Conservation (phyloP, 1,140 invertebrate species). For the Lucilia sericata region DNA sequence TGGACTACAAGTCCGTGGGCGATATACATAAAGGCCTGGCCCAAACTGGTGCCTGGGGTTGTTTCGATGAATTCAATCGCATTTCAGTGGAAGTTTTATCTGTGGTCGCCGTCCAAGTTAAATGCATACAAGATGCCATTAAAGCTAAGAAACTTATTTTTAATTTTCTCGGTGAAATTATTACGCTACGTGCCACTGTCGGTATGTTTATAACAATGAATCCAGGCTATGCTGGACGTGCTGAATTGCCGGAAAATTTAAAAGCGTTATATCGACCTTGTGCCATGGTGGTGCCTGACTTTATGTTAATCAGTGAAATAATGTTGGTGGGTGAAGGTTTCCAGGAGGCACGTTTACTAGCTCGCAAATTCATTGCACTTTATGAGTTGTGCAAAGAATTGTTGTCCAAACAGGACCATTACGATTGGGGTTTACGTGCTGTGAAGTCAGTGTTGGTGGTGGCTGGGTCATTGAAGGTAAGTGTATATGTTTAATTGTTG, state of each 20-base stretch:
- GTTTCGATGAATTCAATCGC: slow-evolving; percentile 95
- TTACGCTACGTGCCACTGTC: slow-evolving; percentile 81
- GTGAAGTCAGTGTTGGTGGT: slow-evolving; percentile 94
- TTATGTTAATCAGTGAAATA: slow-evolving; percentile 93
- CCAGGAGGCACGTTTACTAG: slow-evolving; percentile 85
- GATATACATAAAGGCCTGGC: slow-evolving; percentile 91
- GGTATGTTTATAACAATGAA: slow-evolving; percentile 97
- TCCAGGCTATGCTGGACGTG: slow-evolving; percentile 86
- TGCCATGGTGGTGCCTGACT: slow-evolving; percentile 95
- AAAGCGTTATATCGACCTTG: slow-evolving; percentile 76
- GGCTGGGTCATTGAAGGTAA: slow-evolving; percentile 82
- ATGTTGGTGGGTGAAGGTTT: slow-evolving; percentile 95
- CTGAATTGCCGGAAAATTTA: slow-evolving; percentile 75
- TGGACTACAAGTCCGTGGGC: slow-evolving; percentile 94
- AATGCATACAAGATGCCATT: slow-evolving; percentile 86
- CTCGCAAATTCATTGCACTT: slow-evolving; percentile 92
- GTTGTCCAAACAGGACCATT: slow-evolving; percentile 93
- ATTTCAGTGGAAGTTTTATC: slow-evolving; percentile 94
- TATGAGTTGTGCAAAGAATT: slow-evolving; percentile 90
- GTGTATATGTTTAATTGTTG: slow-evolving; percentile 15
- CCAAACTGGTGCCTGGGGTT: slow-evolving; percentile 95
- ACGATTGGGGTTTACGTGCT: slow-evolving; percentile 93
- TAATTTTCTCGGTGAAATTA: slow-evolving; percentile 86
- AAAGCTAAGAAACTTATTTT: slow-evolving; percentile 83
- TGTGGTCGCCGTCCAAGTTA: slow-evolving; percentile 90